Base-by-base conservation (phyloP, 2,888 invertebrate species). In the Arrhopalites spinosus region DNA sequence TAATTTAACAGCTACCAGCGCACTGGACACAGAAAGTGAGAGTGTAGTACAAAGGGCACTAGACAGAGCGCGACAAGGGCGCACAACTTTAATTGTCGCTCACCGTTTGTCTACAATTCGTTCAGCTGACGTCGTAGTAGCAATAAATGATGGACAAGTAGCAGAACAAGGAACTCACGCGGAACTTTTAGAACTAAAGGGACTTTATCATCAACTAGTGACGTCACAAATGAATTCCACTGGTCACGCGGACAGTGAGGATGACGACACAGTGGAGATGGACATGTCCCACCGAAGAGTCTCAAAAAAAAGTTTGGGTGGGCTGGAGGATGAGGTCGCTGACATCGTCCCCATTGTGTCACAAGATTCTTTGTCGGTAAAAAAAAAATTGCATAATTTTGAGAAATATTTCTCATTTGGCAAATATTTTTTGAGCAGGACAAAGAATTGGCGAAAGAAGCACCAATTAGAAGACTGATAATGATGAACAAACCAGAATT, bases 21-120 rank as follows among this genome's bases (percentile, higher is more conserved):
- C 94, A 0, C 86, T 94, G 81, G 94, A 94, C 86, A 90, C 91
- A 1, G 90, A 91, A 81, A 93, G 92, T 81, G 95, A 94, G 84
- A 89, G 90, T 1, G 90, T 92, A 85, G 95, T 96, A 0, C 95
- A 96, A 86, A 89, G 89, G 20, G 95, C 88, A 8, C 84, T 89
- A n/a, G 88, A 89, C 71, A 91, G 86, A 83, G 88, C 87, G 68
- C 77, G 83, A 56, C 64, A 77, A 70, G 84, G 84, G 64, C 64
- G 84, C 63, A 83, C 84, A 15, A 83, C 83, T 1, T 67, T 83
- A 17, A 80, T 83, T 15, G 84, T 90, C 90, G 83, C 83, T 20
- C 84, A 84, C 72, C 80, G 84, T 13, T 77, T 85, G 7, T 84
- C 84, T 1, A 84, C 85, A 11, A 83, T 85, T 8, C 77, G 82